Conservation (phyloP, 2,113 vertebrate species). For the Hemibagrus wyckioides region DNA sequence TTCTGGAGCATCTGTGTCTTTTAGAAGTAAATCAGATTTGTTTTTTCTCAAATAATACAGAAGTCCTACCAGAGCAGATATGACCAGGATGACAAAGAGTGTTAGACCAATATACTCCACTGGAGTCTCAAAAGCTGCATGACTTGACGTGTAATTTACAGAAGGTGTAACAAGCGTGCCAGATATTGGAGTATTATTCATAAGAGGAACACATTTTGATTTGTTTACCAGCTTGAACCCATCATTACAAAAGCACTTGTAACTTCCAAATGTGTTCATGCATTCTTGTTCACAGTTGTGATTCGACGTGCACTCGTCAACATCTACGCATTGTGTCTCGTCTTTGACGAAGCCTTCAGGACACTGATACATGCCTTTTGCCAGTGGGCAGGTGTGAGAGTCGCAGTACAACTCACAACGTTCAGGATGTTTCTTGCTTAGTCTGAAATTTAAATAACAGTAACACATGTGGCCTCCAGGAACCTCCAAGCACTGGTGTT, state of each 20-base stretch:
- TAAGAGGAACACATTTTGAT: slow-evolving; percentile 24
- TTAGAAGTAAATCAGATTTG: background rate
- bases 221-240: slow-evolving; percentile 24
- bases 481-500: slow-evolving; percentile 53
- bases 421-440: slow-evolving; percentile 38
- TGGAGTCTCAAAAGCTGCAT: background rate
- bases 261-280: slow-evolving; percentile 39
- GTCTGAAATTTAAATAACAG: slow-evolving; percentile 54
- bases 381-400: background rate
- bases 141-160: slow-evolving; percentile 11
- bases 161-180: background rate
- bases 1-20: background rate
- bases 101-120: slow-evolving; percentile 37
- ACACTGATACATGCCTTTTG: no score
- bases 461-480: slow-evolving; percentile 61
- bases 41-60: slow-evolving; percentile 37
- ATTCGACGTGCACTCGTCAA: slow-evolving; percentile 44
- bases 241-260: slow-evolving; percentile 31
- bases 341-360: slow-evolving; percentile 41
- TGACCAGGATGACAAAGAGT: slow-evolving; percentile 14
- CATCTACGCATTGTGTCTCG: slow-evolving; percentile 16
- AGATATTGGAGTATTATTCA: background rate
- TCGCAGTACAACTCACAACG: slow-evolving; percentile 13
- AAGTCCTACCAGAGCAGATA: slow-evolving; percentile 11
- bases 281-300: slow-evolving; percentile 38